Evolutionary conservation across 2,113 vertebrate species (phyloP).

Genomic region (Esox niger): DNA sequence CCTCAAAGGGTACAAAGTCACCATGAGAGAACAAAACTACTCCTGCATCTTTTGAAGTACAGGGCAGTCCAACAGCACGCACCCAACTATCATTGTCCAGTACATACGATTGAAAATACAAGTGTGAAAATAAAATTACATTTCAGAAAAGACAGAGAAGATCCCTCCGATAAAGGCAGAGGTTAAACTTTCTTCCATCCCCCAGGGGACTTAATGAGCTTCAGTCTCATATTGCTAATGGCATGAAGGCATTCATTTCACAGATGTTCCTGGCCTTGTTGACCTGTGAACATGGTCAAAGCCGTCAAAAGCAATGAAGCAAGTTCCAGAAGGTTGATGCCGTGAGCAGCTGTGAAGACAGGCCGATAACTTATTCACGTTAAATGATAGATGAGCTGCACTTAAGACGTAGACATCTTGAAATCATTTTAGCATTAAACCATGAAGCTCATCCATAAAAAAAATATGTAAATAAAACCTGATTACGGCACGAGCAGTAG

Average conservation of each 20-base stretch:
- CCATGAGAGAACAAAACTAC: background rate
- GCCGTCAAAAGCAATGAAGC: background rate
- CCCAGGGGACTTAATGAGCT: background rate
- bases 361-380: background rate
- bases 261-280: slow-evolving; percentile 1
- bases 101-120: too few relatives aligned
- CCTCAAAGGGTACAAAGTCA: too few relatives aligned
- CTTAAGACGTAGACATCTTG: too few relatives aligned
- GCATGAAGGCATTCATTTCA: background rate
- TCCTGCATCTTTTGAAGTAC: background rate
- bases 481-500: too few relatives aligned
- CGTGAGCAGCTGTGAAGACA: background rate
- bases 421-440: too few relatives aligned
- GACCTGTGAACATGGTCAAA: background rate
- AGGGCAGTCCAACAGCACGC: background rate
- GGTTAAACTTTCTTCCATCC: background rate
- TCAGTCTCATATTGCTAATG: background rate
- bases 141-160: too few relatives aligned
- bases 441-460: too few relatives aligned
- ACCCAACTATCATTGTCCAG: too few relatives aligned
- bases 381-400: background rate
- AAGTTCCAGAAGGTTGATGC: background rate
- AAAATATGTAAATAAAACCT: too few relatives aligned
- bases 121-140: too few relatives aligned
- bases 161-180: background rate